These are phyloP conservation scores for Hyaena hyaena DNA, from an alignment of 2,113 vertebrate species.

Conservation along the genomic window DNA sequence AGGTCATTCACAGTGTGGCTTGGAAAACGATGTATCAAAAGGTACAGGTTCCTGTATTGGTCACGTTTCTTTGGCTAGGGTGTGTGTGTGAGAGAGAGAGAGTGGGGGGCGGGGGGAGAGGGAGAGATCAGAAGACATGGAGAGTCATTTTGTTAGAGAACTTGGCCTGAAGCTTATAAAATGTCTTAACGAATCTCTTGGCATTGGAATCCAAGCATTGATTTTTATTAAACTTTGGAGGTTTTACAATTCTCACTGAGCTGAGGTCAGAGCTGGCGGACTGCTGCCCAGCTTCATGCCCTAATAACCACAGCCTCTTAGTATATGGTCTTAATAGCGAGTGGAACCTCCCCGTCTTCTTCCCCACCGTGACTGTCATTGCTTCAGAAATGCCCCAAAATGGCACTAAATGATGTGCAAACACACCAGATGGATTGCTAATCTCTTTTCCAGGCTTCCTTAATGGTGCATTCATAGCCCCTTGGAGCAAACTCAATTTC, in stretches of 20 bases:
- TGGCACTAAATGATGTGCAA: constrained; percentile 71
- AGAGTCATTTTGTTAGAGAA: constrained; percentile 64
- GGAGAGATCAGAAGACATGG: background rate
- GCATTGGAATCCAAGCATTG: constrained; percentile 51
- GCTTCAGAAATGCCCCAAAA: constrained; percentile 70
- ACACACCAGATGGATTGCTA: constrained; percentile 64
- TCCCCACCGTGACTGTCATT: constrained; percentile 50
- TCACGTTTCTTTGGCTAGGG: background rate
- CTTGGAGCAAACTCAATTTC: constrained; percentile 75
- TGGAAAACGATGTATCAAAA: constrained; percentile 43
- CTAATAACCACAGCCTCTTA: constrained; percentile 47
- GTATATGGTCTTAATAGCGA: constrained; percentile 57
- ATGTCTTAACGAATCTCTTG: constrained; percentile 31
- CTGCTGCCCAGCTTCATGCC: background rate
- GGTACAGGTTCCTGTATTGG: background rate
- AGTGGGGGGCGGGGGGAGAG: background rate
- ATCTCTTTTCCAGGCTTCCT: constrained; percentile 67
- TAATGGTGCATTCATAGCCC: constrained; percentile 69
- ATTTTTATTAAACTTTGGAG: constrained; percentile 70
- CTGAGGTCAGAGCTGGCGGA: constrained; percentile 55
- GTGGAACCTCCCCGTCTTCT: constrained; percentile 24
- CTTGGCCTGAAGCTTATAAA: constrained; percentile 47
- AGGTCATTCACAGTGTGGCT: background rate
- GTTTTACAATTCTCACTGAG: constrained; percentile 40
- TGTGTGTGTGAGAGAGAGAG: background rate